Evolutionary conservation across 2,888 invertebrate genomes (phyloP), one percentile per base, ranked within the genome.

Genomic region (Microdon myrmicae): DNA sequence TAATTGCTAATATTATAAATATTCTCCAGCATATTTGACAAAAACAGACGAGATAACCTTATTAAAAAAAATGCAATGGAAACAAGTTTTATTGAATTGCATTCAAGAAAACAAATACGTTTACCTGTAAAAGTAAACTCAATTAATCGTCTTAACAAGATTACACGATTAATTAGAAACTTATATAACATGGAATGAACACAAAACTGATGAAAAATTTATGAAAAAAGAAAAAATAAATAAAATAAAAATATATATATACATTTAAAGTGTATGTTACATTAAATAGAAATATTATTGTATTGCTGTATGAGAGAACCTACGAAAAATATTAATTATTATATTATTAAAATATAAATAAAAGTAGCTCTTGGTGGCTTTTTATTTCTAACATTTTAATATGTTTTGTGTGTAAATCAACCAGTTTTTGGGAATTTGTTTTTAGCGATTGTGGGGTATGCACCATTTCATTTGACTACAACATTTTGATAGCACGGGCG

Each of bases 291-390:
- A 73, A 74, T 75, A 75, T 75, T 72, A 76, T 69, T 73, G 72
- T 75, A 75, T 75, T 68, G 67, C 68, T 69, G 68, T 69, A 69
- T 69, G 70, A 69, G 44, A 54, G 43, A 69, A 68, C 67, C 67
- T 74, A 74, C 68, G 68, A 68, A 68, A 60, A 64, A 58, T 68
- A 68, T 68, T 67, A 60, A 61, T 74, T 73, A 73, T 74, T 75
- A 75, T 75, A 75, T 75, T 74, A 75, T 75, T 75, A 75, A 75
- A 74, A 74, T 66, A 68, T 61, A 31, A 67, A 67, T 74, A 76
- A 56, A 67, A 67, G 56, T 43, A 73, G 73, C 72, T 70, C 68
- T 1, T 28, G 25, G 2, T 16, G 47, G n/a, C 6, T 37, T 58
- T 45, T 64, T 47, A 39, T 45, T 43, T 34, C 12, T 3, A 1